Percentiles rank a stretch among this genome's conserved stretches.
Conservation (phyloP, 1,140 invertebrate species). For the Sweltsa coloradensis region DNA sequence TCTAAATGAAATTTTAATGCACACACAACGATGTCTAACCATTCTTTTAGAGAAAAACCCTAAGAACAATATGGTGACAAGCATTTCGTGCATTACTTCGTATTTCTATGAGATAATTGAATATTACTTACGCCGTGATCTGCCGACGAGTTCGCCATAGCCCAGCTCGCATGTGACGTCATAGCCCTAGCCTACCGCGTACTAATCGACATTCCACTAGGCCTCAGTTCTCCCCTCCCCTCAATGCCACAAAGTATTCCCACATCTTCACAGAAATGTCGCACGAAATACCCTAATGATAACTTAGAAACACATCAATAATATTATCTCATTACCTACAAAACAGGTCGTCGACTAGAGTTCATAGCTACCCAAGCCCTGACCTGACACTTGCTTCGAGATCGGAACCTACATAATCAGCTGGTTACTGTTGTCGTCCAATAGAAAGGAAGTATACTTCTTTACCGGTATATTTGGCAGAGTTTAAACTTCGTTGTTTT, state of each 20-base stretch:
- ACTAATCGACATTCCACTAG: constrained; percentile 14
- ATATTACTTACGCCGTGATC: constrained; percentile 13
- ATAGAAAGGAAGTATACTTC: too few species aligned
- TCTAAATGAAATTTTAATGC: constrained; percentile 16
- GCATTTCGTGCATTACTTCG: constrained; percentile 9
- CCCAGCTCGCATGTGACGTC: constrained; percentile 15
- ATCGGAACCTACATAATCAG: too few species aligned
- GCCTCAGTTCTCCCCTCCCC: constrained; percentile 10
- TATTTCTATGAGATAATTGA: constrained; percentile 7
- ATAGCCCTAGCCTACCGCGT: constrained; percentile 10
- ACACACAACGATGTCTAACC: background rate
- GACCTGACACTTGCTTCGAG: too few species aligned
- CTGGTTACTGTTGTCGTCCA: too few species aligned
- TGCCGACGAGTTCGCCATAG: constrained; percentile 14
- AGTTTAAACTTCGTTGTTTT: too few species aligned
- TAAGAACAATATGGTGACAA: background rate
- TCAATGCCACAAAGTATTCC: background rate
- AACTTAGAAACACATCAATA: too few species aligned
- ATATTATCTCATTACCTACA: too few species aligned
- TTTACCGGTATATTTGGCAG: too few species aligned
- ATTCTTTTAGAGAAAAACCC: background rate
- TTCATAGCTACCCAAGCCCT: too few species aligned
- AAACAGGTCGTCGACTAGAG: too few species aligned
- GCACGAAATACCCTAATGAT: too few species aligned
- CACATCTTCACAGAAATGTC: background rate